A percentile compares a stretch with the other conserved stretches of the same genome.
These are phyloP conservation scores for Bugulina stolonifera DNA, from an alignment of 2,888 invertebrate species.

Conservation along the genomic window DNA sequence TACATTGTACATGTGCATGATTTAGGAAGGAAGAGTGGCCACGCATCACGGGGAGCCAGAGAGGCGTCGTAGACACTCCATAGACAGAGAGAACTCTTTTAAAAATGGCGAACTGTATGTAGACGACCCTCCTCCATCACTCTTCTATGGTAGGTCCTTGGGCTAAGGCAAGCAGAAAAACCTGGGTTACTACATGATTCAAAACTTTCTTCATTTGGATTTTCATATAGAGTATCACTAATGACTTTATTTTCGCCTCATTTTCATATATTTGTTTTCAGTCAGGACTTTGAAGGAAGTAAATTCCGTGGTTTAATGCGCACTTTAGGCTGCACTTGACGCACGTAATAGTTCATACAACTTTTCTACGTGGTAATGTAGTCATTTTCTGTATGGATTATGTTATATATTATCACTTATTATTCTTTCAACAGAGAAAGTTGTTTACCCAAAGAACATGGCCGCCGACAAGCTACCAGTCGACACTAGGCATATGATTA, in stretches of 20 bases:
- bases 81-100: conserved; percentile 45
- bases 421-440: background rate
- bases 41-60: background rate
- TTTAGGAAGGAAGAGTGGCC: too few relatives aligned
- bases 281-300: too few relatives aligned
- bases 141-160: conserved; percentile 44
- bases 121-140: conserved; percentile 40
- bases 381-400: too few relatives aligned
- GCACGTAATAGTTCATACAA: too few relatives aligned
- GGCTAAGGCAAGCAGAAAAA: background rate
- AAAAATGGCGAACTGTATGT: conserved; percentile 46
- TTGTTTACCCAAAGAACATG: background rate
- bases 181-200: background rate
- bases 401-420: background rate
- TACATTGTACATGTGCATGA: too few relatives aligned
- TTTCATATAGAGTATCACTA: too few relatives aligned
- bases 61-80: conserved; percentile 38
- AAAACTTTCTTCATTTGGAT: background rate
- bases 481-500: background rate
- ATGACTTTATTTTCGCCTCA: too few relatives aligned
- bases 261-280: too few relatives aligned
- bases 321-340: too few relatives aligned
- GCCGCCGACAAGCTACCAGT: background rate
- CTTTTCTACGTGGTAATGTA: too few relatives aligned
- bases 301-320: too few relatives aligned